A percentile compares a stretch with the other conserved stretches of the same genome.
Evolutionary conservation across 2,888 invertebrate species (phyloP).

Genomic region (Mythimna lalbum): DNA sequence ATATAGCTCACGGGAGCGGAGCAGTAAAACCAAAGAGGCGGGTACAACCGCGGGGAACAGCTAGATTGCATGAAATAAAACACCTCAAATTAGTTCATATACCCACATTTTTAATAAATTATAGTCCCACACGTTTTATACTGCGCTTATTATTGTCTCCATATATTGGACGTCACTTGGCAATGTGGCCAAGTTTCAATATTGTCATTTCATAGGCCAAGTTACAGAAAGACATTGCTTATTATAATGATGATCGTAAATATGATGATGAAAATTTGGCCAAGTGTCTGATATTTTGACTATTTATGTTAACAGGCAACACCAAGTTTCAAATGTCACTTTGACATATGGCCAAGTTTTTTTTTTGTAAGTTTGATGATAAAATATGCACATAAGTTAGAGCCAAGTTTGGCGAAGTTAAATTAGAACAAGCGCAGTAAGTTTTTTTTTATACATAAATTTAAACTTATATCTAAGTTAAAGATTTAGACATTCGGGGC

Average conservation of each 20-base stretch:
- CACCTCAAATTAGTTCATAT: conserved; percentile 83
- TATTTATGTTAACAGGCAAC: not conserved
- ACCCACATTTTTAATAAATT: conserved; percentile 89
- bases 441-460: conserved; percentile 25
- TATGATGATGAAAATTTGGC: not conserved
- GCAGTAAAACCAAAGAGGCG: no score
- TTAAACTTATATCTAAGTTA: conserved; percentile 53
- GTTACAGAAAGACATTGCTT: conserved; percentile 6
- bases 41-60: no score
- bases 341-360: conserved; percentile 2
- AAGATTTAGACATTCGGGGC: conserved; percentile 62
- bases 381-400: not conserved
- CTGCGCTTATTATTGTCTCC: conserved; percentile 53
- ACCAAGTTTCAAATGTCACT: conserved; percentile 1
- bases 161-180: conserved; percentile 17
- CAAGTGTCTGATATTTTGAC: conserved; percentile 2
- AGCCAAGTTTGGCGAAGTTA: conserved; percentile 40
- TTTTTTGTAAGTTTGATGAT: conserved; percentile 7
- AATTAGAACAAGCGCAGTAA: conserved; percentile 50
- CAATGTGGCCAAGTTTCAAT: conserved; percentile 25
- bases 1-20: no score
- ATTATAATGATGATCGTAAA: conserved; percentile 5
- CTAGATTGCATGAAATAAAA: conserved; percentile 67
- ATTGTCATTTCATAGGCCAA: conserved; percentile 36
- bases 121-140: conserved; percentile 65